Evolutionary conservation across 2,888 invertebrate species (phyloP).

Genomic region (Campoplex capitator): DNA sequence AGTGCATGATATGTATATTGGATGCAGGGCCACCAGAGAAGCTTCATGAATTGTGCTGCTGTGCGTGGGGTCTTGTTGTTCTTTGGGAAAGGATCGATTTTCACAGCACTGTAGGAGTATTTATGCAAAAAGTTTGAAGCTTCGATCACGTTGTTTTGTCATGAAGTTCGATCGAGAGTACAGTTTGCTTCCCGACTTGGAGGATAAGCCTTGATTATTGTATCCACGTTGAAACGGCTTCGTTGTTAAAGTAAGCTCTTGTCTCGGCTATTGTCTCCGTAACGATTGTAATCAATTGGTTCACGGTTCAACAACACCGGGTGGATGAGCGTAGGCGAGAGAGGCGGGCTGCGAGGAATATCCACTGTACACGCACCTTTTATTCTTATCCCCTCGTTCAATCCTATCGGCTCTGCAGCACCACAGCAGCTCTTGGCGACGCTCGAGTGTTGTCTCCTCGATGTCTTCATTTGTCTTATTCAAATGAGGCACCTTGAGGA

Average conservation of each 20-base stretch:
- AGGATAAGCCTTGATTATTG: slow-evolving; percentile 75
- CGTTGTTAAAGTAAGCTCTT: slow-evolving; percentile 76
- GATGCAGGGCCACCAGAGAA: slow-evolving; percentile 68
- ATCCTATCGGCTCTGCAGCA: slow-evolving; percentile 55
- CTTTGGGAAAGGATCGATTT: slow-evolving; percentile 57
- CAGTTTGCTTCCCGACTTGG: slow-evolving; percentile 67
- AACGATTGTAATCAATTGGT: slow-evolving; percentile 81
- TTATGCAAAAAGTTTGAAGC: slow-evolving; percentile 28
- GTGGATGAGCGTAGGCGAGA: slow-evolving; percentile 68
- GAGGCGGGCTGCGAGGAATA: slow-evolving; percentile 31
- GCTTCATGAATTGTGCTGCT: slow-evolving; percentile 19
- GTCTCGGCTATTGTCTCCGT: slow-evolving; percentile 79
- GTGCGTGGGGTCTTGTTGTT: slow-evolving; percentile 49
- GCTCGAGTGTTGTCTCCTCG: slow-evolving; percentile 69
- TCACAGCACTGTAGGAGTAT: slow-evolving; percentile 34
- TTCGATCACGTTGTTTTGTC: slow-evolving; percentile 17
- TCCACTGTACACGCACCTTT: slow-evolving; percentile 29
- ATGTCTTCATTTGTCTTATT: slow-evolving; percentile 82
- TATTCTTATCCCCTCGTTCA: slow-evolving; percentile 57
- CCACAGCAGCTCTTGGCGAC: slow-evolving; percentile 50
- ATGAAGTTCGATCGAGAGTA: background rate
- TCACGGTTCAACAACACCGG: slow-evolving; percentile 73
- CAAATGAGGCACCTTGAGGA: slow-evolving; percentile 73
- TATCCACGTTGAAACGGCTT: slow-evolving; percentile 70
- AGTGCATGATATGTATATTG: slow-evolving; percentile 53